Conservation (phyloP, 2,888 invertebrate species). For the Eulithis testata region DNA sequence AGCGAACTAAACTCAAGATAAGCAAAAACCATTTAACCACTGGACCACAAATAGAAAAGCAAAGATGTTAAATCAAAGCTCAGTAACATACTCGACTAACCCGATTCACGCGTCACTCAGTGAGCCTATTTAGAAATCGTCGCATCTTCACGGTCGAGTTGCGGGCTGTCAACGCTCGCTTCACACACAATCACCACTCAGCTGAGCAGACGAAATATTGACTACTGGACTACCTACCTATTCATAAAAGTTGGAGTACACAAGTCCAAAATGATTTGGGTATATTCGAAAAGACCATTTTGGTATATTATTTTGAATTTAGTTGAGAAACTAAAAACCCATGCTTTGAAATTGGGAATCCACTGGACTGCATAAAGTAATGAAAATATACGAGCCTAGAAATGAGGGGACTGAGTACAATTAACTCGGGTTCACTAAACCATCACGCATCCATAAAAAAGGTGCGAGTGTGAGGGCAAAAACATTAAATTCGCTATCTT, state of each 20-base stretch:
- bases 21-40: slow-evolving; percentile 6
- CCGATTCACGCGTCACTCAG: slow-evolving; percentile 41
- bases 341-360: not conserved
- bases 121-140: slow-evolving; percentile 50
- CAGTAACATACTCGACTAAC: slow-evolving; percentile 28
- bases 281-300: not conserved
- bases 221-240: slow-evolving; percentile 23
- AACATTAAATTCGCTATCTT: not conserved
- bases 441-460: not conserved
- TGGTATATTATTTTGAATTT: too few relatives aligned
- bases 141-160: slow-evolving; percentile 52
- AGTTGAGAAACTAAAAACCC: not conserved
- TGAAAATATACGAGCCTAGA: slow-evolving; percentile 3
- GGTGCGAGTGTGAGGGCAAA: not conserved
- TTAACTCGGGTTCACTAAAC: slow-evolving; percentile 3
- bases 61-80: slow-evolving; percentile 11
- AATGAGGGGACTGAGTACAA: slow-evolving; percentile 8
- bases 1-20: not conserved
- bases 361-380: slow-evolving; percentile 1
- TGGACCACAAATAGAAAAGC: slow-evolving; percentile 13
- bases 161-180: slow-evolving; percentile 59
- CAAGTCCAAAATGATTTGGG: not conserved
- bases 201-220: slow-evolving; percentile 47
- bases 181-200: slow-evolving; percentile 65
- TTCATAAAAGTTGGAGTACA: not conserved